Evolutionary conservation across 1,140 invertebrate genomes (phyloP).

Genomic region (Ruditapes philippinarum): DNA sequence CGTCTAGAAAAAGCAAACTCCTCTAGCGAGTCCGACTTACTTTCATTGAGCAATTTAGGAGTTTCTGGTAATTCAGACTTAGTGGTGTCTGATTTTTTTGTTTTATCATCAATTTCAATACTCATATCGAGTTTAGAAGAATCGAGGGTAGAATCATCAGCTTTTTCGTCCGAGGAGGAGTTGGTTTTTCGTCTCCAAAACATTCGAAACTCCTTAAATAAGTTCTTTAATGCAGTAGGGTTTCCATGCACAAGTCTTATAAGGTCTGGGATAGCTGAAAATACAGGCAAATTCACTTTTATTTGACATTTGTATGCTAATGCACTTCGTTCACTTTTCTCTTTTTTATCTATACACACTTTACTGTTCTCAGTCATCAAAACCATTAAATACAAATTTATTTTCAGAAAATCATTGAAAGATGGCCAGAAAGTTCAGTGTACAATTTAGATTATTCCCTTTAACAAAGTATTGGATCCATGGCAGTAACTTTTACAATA

Average conservation of each 20-base stretch:
- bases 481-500: no score
- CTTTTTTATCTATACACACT: neutral
- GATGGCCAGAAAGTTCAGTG: no score
- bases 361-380: neutral
- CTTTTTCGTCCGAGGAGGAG: slow-evolving; percentile 62
- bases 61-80: slow-evolving; percentile 6
- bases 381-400: no score
- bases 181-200: slow-evolving; percentile 88
- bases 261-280: slow-evolving; percentile 89
- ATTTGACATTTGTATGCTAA: no score
- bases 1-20: slow-evolving; percentile 82
- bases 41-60: slow-evolving; percentile 24
- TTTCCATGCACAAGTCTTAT: slow-evolving; percentile 92
- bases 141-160: neutral
- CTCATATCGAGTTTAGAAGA: slow-evolving; percentile 37
- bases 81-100: slow-evolving; percentile 10
- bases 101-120: slow-evolving; percentile 69
- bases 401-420: no score
- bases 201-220: slow-evolving; percentile 90
- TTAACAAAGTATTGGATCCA: no score
- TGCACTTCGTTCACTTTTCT: no score
- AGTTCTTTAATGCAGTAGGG: slow-evolving; percentile 88
- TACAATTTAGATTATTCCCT: no score
- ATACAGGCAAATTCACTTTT: neutral
- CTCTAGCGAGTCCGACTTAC: slow-evolving; percentile 51